These are phyloP conservation scores for Habropoda laboriosa DNA, from an alignment of 1,140 invertebrate genomes.

Conservation along the genomic window DNA sequence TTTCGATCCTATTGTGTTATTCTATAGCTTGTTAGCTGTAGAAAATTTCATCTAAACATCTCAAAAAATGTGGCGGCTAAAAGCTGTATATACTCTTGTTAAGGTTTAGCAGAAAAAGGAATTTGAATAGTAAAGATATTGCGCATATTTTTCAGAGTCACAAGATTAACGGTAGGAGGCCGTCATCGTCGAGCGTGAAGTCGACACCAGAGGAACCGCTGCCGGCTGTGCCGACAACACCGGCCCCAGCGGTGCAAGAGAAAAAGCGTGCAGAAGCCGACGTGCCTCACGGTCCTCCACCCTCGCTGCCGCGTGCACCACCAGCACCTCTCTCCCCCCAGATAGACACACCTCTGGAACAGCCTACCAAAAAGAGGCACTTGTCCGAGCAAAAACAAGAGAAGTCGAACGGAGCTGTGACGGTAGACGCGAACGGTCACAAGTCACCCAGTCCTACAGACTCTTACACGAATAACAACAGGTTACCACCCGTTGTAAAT, in stretches of 20 bases:
- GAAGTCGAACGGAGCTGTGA: slow-evolving; percentile 68
- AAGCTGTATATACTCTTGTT: too few species aligned
- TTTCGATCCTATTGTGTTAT: too few species aligned
- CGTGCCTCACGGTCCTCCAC: slow-evolving; percentile 76
- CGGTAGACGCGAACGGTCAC: slow-evolving; percentile 75
- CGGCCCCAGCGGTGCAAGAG: slow-evolving; percentile 79
- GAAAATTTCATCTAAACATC: too few species aligned
- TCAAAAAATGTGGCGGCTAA: neutral
- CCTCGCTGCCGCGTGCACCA: slow-evolving; percentile 79
- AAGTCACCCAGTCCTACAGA: slow-evolving; percentile 79
- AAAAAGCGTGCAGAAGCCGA: slow-evolving; percentile 80
- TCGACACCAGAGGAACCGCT: slow-evolving; percentile 82
- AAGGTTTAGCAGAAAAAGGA: neutral
- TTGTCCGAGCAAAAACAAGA: slow-evolving; percentile 69
- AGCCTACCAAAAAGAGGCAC: slow-evolving; percentile 67
- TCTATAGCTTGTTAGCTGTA: too few species aligned
- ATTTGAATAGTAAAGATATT: neutral
- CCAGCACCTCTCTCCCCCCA: slow-evolving; percentile 73
- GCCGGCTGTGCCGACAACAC: slow-evolving; percentile 81
- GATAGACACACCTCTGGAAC: slow-evolving; percentile 73
- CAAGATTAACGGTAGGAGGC: slow-evolving; percentile 79
- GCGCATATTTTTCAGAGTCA: slow-evolving; percentile 68
- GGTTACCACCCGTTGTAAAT: slow-evolving; percentile 77
- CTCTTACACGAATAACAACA: slow-evolving; percentile 80
- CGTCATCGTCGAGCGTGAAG: slow-evolving; percentile 78